phyloP scores from a whole-genome alignment of 2,113 vertebrate species.

The Hyperoodon ampullatus region DNA sequence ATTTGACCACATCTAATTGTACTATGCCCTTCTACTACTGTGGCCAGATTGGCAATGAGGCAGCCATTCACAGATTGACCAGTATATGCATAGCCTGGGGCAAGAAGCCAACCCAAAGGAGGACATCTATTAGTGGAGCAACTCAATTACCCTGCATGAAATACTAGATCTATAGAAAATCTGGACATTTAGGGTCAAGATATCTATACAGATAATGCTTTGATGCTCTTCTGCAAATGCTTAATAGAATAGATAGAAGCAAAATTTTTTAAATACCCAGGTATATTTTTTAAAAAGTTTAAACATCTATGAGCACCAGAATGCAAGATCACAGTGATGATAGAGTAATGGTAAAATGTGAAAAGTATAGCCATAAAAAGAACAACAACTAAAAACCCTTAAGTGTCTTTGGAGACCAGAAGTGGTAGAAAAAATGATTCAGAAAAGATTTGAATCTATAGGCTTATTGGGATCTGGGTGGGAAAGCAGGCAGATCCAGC shows the following conservation, averaged over 20 bases:
- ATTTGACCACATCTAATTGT: background rate
- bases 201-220: background rate
- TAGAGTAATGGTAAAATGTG: background rate
- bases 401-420: background rate
- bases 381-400: background rate
- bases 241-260: background rate
- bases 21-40: background rate
- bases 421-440: background rate
- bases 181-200: background rate
- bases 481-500: background rate
- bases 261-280: background rate
- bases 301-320: background rate
- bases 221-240: background rate
- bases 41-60: background rate
- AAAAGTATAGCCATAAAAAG: background rate
- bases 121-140: background rate
- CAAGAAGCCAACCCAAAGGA: background rate
- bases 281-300: background rate
- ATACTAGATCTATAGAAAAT: background rate
- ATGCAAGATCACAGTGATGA: background rate
- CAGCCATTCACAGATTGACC: background rate
- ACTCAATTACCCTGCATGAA: background rate
- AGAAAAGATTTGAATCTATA: background rate
- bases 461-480: background rate
- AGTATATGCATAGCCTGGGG: background rate